Evolutionary conservation across 2,888 invertebrate species (phyloP), one percentile per base, ranked within the genome.

Genomic region (Mylabris sibirica): DNA sequence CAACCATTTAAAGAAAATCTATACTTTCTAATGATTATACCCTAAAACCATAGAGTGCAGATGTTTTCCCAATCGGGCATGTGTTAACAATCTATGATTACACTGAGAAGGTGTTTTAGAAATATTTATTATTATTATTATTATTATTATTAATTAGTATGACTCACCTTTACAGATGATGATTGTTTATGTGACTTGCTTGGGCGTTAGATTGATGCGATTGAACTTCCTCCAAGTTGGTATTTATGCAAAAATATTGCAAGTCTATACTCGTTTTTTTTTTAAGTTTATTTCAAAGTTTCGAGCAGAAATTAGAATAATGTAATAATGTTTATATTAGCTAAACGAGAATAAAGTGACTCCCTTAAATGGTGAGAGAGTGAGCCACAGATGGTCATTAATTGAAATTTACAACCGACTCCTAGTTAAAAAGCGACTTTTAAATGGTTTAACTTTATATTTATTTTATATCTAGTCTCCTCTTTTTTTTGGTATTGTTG

Each of bases 221-320:
- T 73, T 74, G 76, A 75, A 78, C 77, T 78, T 78, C 77, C 77
- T 75, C 76, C 76, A 76, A 75, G 5, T 69, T 65, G 63, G 73
- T 77, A 72, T 74, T 73, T 74, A 73, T 75, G 73, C 70, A 73
- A 70, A 69, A 65, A 20, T 44, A 38, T 44, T 38, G 35, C 38
- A 41, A 14, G 17, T 12, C 6, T 8, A 30, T 34, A 1, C 20
- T 9, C 22, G 8, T 11, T 22, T 6, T 11, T 1, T 35, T 3
- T 12, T 38, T 38, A 1, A 6, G n/a, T 44, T 38, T 14, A 38
- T 38, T 6, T 2, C 22, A 22, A 22, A 22, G 20, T 22, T 60
- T 60, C 30, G 1, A 14, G 30, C 12, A 30, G 17, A 35, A 22
- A 60, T 35, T 8, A 17, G 11, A 60, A 34, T 60, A n/a, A n/a